phyloP scores from a whole-genome alignment of 2,797 vertebrate genomes.

The Falco columbarius region DNA sequence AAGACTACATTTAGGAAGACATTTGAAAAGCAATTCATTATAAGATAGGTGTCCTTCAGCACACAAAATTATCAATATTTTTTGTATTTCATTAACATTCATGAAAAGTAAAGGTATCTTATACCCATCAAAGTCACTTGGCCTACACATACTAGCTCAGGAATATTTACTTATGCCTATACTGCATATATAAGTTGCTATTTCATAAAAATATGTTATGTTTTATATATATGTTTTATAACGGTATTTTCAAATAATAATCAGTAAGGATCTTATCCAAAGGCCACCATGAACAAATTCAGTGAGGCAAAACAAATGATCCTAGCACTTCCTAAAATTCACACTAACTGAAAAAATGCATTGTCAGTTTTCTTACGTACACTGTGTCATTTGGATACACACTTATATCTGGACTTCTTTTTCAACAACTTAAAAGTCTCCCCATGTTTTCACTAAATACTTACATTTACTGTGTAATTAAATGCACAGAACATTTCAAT shows the following conservation, averaged over 20 bases:
- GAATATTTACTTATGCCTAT: neutral
- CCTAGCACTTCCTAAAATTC: neutral
- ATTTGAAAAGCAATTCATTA: conserved; percentile 47
- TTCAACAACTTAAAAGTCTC: neutral
- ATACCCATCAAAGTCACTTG: neutral
- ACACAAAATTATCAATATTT: conserved; percentile 43
- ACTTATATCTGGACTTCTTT: neutral
- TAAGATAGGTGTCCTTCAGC: conserved; percentile 30
- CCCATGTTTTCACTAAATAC: neutral
- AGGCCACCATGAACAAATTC: neutral
- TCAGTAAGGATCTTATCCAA: neutral
- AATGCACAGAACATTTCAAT: neutral
- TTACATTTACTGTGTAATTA: neutral
- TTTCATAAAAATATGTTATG: neutral
- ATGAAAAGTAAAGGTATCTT: neutral
- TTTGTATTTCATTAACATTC: neutral
- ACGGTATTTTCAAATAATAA: neutral
- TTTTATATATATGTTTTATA: neutral
- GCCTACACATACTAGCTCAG: neutral
- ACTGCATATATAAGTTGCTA: neutral
- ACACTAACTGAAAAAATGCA: neutral
- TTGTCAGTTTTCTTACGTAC: neutral
- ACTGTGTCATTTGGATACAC: neutral
- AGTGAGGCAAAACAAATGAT: neutral
- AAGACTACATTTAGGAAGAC: conserved; percentile 28